Conservation (phyloP, 2,888 invertebrate species). For the Pristionchus arcanus region DNA sequence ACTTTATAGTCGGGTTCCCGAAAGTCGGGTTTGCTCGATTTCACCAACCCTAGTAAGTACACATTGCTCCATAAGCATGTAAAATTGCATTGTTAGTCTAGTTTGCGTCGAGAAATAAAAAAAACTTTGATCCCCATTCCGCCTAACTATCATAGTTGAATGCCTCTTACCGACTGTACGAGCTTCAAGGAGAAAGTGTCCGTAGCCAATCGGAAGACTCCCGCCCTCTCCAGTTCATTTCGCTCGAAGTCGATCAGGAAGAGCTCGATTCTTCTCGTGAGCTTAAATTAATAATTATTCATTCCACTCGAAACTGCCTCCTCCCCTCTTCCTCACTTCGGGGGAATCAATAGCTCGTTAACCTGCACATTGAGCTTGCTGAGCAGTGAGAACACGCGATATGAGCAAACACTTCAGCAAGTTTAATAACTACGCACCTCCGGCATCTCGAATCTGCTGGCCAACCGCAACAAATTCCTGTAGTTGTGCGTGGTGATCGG, state of each 20-base stretch:
- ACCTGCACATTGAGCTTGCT: too few species aligned
- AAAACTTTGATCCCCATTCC: not conserved
- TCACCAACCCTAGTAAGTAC: too few species aligned
- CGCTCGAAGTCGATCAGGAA: not conserved
- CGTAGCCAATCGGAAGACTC: not conserved
- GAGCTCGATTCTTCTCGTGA: not conserved
- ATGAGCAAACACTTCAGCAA: too few species aligned
- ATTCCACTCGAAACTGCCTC: too few species aligned
- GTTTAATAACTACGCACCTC: not conserved
- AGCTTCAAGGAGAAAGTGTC: not conserved
- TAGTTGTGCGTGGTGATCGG: not conserved
- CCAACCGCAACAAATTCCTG: not conserved
- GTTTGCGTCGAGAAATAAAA: not conserved
- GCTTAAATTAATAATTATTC: too few species aligned
- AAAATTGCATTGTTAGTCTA: not conserved
- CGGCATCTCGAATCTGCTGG: not conserved
- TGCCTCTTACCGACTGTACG: not conserved
- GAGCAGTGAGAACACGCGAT: too few species aligned
- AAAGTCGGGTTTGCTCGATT: too few species aligned
- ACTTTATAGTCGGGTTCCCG: too few species aligned
- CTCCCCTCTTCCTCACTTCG: too few species aligned
- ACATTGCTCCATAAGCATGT: too few species aligned
- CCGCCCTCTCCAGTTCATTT: not conserved
- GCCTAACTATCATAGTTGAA: not conserved
- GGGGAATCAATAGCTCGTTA: too few species aligned